These are phyloP conservation scores for Xenopus tropicalis DNA, from an alignment of 2,113 vertebrate genomes.

Conservation along the genomic window UCB_Xtro_10.0 CM004444.2:74561501-74562000, in stretches of 20 bases:
- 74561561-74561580: too few species aligned
- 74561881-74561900: conserved; percentile 51
- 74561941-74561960: conserved; percentile 54
- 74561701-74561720: too few species aligned
- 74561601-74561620: too few species aligned
- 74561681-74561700: too few species aligned
- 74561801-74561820: conserved; percentile 3
- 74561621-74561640: too few species aligned
- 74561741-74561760: neutral
- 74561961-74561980: neutral
- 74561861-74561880: neutral
- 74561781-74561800: conserved; percentile 1
- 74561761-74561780: neutral
- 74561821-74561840: neutral
- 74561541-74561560: too few species aligned
- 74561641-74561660: too few species aligned
- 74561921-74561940: conserved; percentile 57
- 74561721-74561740: neutral
- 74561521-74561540: too few species aligned
- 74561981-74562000: too few species aligned
- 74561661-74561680: too few species aligned
- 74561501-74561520: too few species aligned
- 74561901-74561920: conserved; percentile 59
- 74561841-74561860: neutral
- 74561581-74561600: too few species aligned